Evolutionary conservation across 2,797 vertebrate species (phyloP).

Genomic region (Spheniscus humboldti): DNA sequence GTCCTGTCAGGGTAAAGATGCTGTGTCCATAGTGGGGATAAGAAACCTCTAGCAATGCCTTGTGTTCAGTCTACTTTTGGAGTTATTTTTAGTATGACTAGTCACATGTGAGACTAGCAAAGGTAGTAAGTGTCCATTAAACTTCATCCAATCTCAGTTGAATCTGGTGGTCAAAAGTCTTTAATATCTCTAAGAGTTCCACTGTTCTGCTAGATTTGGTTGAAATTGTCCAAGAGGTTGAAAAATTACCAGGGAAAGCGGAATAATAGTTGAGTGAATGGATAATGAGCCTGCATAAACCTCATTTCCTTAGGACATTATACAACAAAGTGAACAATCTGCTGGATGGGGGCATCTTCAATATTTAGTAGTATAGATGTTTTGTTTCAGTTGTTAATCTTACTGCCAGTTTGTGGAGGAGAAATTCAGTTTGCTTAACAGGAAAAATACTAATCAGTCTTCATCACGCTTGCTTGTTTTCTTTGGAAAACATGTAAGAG

Average conservation of each 20-base stretch:
- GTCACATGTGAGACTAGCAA: background rate
- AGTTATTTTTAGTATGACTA: background rate
- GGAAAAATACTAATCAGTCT: background rate
- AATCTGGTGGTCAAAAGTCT: background rate
- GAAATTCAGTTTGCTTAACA: background rate
- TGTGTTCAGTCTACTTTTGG: background rate
- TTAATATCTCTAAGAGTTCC: background rate
- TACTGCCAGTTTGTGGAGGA: background rate
- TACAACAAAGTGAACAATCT: background rate
- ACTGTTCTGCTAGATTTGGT: background rate
- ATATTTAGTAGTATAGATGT: background rate
- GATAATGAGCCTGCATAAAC: background rate
- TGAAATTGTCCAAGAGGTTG: background rate
- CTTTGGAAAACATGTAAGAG: background rate
- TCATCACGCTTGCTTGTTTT: background rate
- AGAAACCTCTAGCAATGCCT: background rate
- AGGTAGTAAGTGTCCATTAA: background rate
- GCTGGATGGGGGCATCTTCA: background rate
- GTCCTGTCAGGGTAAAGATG: background rate
- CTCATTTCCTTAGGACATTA: background rate
- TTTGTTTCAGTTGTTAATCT: slow-evolving; percentile 12
- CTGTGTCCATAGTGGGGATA: background rate
- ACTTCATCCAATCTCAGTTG: background rate
- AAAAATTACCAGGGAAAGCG: background rate
- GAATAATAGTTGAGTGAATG: background rate